These are phyloP conservation scores for Petrolisthes cinctipes DNA, from an alignment of 2,888 invertebrate genomes.

Conservation along the genomic window DNA sequence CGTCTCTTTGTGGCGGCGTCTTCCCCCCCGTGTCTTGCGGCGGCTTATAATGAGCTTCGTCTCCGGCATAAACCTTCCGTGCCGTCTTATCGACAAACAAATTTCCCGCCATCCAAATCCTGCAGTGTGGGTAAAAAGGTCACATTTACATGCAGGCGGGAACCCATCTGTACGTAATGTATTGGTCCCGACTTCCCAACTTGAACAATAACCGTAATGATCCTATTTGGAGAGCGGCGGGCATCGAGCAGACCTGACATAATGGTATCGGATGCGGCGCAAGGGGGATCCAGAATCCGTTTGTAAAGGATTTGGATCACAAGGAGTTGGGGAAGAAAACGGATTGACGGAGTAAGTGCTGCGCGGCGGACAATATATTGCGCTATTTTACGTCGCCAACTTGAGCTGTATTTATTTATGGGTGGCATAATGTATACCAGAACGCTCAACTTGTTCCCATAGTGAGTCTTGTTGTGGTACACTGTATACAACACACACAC, in stretches of 20 bases:
- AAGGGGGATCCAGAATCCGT: conserved; percentile 51
- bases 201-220: conserved; percentile 61
- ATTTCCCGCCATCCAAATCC: conserved; percentile 59
- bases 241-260: conserved; percentile 56
- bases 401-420: conserved; percentile 46
- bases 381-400: conserved; percentile 39
- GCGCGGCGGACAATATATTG: conserved; percentile 49
- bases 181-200: conserved; percentile 59
- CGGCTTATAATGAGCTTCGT: conserved; percentile 56
- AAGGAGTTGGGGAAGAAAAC: conserved; percentile 46
- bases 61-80: conserved; percentile 53
- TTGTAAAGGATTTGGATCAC: conserved; percentile 57
- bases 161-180: conserved; percentile 57
- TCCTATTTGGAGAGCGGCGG: conserved; percentile 55
- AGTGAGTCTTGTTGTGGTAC: background rate
- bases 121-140: conserved; percentile 57
- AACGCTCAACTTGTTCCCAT: conserved; percentile 6
- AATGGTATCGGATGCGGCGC: conserved; percentile 54
- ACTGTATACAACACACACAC: background rate
- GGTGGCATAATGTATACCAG: conserved; percentile 27
- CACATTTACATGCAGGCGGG: conserved; percentile 60
- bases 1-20: conserved; percentile 49
- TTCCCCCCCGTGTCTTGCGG: conserved; percentile 35
- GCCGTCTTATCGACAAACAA: conserved; percentile 57
- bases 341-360: conserved; percentile 57